Base-by-base conservation (phyloP, 2,888 invertebrate genomes). In the Pollenia labialis region DNA sequence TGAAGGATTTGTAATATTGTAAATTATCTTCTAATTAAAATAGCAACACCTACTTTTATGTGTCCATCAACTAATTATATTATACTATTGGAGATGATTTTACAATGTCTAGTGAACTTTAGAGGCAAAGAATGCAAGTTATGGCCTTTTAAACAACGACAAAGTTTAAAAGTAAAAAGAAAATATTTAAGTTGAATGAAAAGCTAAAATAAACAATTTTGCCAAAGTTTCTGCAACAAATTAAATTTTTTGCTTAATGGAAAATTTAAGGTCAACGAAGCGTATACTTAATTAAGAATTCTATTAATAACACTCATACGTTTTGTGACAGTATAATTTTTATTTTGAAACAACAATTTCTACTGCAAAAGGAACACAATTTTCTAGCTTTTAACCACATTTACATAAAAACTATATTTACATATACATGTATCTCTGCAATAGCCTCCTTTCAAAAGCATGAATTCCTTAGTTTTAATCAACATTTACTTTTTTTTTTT, bases 11-110 rank as follows among this genome's bases (percentile, higher is more conserved):
- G 60, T 58, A 48, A 74, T 23, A 58, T 66, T 56, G 42, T 46
- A 50, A 77, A 84, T 52, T 66, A 72, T 74, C 12, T 56, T 16
- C 58, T 77, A 84, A 84, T 79, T 84, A 69, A 54, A 69, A 52
- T 8, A 52, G 32, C 8, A 58, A 81, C 74, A 81, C 42, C 66
- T 56, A 54, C 50, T 62, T 58, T n/a, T n/a, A 32, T 32, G 32
- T 32, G 32, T 32, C 32, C 6, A 32, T 32, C 32, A 32, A 32
- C 11, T 50, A 32, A n/a, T 6, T 54, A 2, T 11, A 2, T 48
- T 54, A 7, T 50, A 14, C n/a, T n/a, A n/a, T n/a, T 50, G 4
- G 62, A 62, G 50, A 52, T 4, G 9, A 42, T 10, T 44, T 42
- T 16, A 23, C 23, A 18, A 56, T 48, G 23, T 56, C 66, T 16